These are phyloP conservation scores for Rhingia rostrata DNA, from an alignment of 2,888 invertebrate species.

Conservation along the genomic window DNA sequence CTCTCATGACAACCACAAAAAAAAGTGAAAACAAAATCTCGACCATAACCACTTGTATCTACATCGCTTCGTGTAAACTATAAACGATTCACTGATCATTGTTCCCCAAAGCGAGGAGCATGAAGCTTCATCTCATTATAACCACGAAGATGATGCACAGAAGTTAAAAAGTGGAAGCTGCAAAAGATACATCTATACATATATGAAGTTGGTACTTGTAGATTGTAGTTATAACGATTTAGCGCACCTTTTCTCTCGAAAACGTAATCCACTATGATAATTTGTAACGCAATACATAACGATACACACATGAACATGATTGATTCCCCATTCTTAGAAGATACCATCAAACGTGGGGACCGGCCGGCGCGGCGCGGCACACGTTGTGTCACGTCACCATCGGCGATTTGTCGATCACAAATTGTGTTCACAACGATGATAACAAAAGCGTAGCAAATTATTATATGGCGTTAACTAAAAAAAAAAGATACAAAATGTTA, in stretches of 20 bases:
- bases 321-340: slow-evolving; percentile 62
- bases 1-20: slow-evolving; percentile 16
- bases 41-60: slow-evolving; percentile 14
- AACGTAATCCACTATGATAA: slow-evolving; percentile 18
- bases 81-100: slow-evolving; percentile 47
- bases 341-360: slow-evolving; percentile 36
- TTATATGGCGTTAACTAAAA: slow-evolving; percentile 46
- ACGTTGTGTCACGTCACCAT: slow-evolving; percentile 46
- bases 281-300: slow-evolving; percentile 18
- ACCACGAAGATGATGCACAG: slow-evolving; percentile 22
- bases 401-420: slow-evolving; percentile 60
- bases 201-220: background rate
- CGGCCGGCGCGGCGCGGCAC: slow-evolving; percentile 34
- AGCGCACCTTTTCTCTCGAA: slow-evolving; percentile 1
- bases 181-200: slow-evolving; percentile 1
- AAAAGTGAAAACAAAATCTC: slow-evolving; percentile 5
- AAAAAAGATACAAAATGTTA: slow-evolving; percentile 36
- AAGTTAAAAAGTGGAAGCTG: slow-evolving; percentile 11
- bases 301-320: slow-evolving; percentile 28
- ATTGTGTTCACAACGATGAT: slow-evolving; percentile 49
- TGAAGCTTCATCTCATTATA: slow-evolving; percentile 47
- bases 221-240: background rate
- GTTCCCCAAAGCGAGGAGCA: slow-evolving; percentile 34
- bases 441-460: slow-evolving; percentile 68
- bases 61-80: slow-evolving; percentile 32